These are phyloP conservation scores for Acrobasis repandana DNA, from an alignment of 2,888 invertebrate genomes.

Conservation along the genomic window DNA sequence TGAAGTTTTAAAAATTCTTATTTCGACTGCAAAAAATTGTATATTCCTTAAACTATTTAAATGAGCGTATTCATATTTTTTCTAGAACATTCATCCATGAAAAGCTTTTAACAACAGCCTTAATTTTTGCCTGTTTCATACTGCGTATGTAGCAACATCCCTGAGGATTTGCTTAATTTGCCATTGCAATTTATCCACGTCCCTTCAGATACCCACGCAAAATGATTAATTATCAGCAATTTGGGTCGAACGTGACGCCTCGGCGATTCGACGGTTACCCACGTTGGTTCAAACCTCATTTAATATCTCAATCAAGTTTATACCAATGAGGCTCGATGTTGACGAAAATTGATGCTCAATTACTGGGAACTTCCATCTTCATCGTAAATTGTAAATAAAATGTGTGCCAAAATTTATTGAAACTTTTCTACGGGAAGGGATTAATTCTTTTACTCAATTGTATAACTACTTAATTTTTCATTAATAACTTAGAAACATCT, in stretches of 20 bases:
- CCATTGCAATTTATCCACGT: conserved; percentile 50
- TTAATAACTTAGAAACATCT: no score
- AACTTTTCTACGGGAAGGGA: no score
- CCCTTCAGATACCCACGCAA: conserved; percentile 47
- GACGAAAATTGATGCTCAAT: neutral
- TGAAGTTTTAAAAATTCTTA: no score
- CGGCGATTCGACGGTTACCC: conserved; percentile 46
- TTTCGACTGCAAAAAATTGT: no score
- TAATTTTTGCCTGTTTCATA: neutral
- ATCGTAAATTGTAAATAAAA: neutral
- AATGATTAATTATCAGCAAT: conserved; percentile 71
- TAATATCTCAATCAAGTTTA: conserved; percentile 27
- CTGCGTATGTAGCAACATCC: neutral
- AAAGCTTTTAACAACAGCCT: neutral
- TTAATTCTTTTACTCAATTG: no score
- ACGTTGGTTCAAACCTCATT: conserved; percentile 41
- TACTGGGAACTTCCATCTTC: neutral
- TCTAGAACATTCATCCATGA: neutral
- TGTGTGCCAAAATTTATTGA: no score
- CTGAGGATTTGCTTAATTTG: conserved; percentile 34
- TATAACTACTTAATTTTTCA: no score
- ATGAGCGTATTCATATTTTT: neutral
- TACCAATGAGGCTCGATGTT: neutral
- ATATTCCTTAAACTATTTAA: no score
- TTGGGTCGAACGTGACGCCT: conserved; percentile 57